Evolutionary conservation across 2,797 vertebrate species (phyloP), one percentile per base, ranked within the genome.

Genomic region (Tapera naevia): DNA sequence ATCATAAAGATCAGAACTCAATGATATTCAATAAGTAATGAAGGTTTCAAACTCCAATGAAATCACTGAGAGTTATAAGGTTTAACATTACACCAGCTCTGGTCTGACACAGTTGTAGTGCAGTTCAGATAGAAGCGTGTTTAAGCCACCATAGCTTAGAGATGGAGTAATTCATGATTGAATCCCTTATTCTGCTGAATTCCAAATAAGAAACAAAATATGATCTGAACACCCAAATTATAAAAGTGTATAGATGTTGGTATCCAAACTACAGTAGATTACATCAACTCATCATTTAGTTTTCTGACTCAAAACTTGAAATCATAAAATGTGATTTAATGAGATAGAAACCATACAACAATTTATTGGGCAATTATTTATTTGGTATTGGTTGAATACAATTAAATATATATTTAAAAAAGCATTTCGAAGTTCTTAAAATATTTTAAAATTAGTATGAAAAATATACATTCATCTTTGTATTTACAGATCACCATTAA

Each of bases 101-200:
- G 23, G 30, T 33, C 28, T 56, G 27, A 58, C 50, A 41, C 5
- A 23, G 5, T 72, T 80, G 65, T 37, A 61, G 7, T 19, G 14
- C 28, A 48, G 12, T 32, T 53, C 28, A 54, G n/a, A n/a, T n/a
- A n/a, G n/a, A 30, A 88, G 4, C 0, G 0, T 4, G 1, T 78
- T 78, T 64, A 69, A 54, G 57, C 9, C 5, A 28, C 9, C 8
- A 22, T 25, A 7, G 5, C 57, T 79, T 39, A 62, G 35, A 51
- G 30, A 15, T 51, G 11, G 24, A 88, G 8, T 23, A 50, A 5
- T 9, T 54, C 48, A 33, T 46, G 23, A 32, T 4, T 2, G 7
- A 25, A 27, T 28, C 8, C 46, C 7, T 64, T 81, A 65, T n/a
- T 85, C 30, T 62, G 16, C 11, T 10, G 4, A 58, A 67, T 81